Evolutionary conservation across 2,888 invertebrate species (phyloP), one percentile per base, ranked within the genome.

Genomic region (Congeria kusceri): DNA sequence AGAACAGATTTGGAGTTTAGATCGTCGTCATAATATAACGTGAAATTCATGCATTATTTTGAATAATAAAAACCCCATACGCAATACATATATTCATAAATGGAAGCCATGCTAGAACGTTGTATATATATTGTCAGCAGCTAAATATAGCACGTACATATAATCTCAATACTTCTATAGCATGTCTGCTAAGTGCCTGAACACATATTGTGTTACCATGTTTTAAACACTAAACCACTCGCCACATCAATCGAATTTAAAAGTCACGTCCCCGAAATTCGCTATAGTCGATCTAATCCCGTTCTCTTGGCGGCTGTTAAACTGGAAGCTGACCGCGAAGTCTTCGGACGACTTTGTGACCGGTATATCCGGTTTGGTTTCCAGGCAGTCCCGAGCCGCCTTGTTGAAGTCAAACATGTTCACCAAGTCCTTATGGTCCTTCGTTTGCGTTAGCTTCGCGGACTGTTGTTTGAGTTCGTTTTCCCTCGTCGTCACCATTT

Each of bases 281-380:
- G 76, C 69, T 59, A 91, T 84, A 61, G 87, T 85, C 53, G 85
- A 84, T 46, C 89, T 75, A n/a, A 91, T 85, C 46, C 78, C 80
- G 28, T 87, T 77, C 70, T 90, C 89, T 49, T 88, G 82, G 20
- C 89, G 80, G 28, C 88, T 86, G 77, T 88, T 90, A 64, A 89
- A 91, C 85, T 90, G 89, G 47, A 91, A 90, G 44, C 88, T 88
- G 20, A 90, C 89, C 4, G 89, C 85, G 73, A 91, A 91, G 62
- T 88, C 89, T 62, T 88, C 86, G 4, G 87, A 85, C 9, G 87
- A 84, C 47, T 89, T 85, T 2, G 88, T 83, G 3, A 85, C 87
- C 3, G 89, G 89, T 25, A 91, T 86, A 32, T 87, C 63, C 2
- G 89, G 86, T 67, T 87, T 82, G n/a, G 83, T 80, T 15, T 77